Base-by-base conservation (phyloP, 2,797 vertebrate genomes). In the Clarias platycephalus region DNA sequence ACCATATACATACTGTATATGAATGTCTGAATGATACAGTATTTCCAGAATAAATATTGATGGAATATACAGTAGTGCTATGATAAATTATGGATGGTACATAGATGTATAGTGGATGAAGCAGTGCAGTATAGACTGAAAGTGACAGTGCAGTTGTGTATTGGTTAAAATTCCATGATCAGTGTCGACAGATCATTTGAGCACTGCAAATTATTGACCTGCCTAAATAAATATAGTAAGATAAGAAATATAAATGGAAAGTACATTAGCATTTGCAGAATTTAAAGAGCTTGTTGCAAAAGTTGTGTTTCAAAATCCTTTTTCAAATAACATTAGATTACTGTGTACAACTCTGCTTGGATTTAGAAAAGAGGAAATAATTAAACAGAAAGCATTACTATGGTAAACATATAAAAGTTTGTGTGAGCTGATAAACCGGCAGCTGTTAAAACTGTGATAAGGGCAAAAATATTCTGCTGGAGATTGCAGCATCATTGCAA, bases 361-460 rank as follows among this genome's bases (percentile, higher is more conserved):
- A 55, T 76, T 53, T 76, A 55, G 7, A 53, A 74, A 31, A 24
- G 4, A 44, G 18, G 57, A 74, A 63, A 44, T 63, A 64, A 64
- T 64, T 63, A 74, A 72, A 83, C 16, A 28, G 66, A 58, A 71
- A 58, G 40, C 55, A 28, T 71, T 26, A 60, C 37, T 64, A 49
- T 80, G 40, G 37, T 22, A 80, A 80, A 80, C 40, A 77, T 55
- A 72, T 55, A 40, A 12, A 63, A 55, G 20, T 80, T 64, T 44
- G n/a, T 79, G 22, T 20, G 28, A 26, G 12, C 28, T 74, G 26
- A 80, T 24, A 26, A 85, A 80, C 77, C 60, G 10, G 31, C 60
- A 85, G 53, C 78, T 80, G 78, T n/a, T 84, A 9, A 63, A 80
- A 34, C 26, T 74, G 44, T 72, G 83, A 84, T 72, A 40, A 60